These are phyloP conservation scores for Steatornis caripensis DNA, from an alignment of 2,113 vertebrate species.

Conservation along the genomic window DNA sequence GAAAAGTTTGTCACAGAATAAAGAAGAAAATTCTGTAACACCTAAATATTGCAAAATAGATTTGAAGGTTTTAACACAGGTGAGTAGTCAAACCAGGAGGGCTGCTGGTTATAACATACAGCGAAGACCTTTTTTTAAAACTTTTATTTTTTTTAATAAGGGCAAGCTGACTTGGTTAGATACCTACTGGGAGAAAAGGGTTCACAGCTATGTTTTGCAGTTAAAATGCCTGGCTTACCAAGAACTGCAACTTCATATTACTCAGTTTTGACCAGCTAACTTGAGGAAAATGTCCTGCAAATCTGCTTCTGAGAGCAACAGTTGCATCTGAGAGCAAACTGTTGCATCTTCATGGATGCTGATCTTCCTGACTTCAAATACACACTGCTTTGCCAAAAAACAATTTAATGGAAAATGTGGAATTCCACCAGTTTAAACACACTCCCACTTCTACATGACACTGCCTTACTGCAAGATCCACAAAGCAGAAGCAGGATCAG, in stretches of 20 bases:
- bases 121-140: not conserved
- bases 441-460: not conserved
- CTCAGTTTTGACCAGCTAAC: not conserved
- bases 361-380: not conserved
- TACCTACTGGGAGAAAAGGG: not conserved
- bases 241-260: not conserved
- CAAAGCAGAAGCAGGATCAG: not conserved
- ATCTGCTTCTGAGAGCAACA: not conserved
- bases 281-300: not conserved
- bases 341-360: not conserved
- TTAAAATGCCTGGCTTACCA: not conserved
- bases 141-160: not conserved
- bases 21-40: not conserved
- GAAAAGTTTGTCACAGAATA: not conserved
- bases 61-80: not conserved
- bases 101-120: not conserved
- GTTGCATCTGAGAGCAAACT: not conserved
- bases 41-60: not conserved
- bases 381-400: not conserved
- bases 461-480: not conserved
- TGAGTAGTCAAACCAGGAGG: not conserved
- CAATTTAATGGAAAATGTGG: not conserved
- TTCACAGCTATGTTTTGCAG: not conserved
- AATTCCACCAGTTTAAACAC: not conserved
- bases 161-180: not conserved